Conservation (phyloP, 1,140 invertebrate species). For the Rhopalosiphum maidis region DNA sequence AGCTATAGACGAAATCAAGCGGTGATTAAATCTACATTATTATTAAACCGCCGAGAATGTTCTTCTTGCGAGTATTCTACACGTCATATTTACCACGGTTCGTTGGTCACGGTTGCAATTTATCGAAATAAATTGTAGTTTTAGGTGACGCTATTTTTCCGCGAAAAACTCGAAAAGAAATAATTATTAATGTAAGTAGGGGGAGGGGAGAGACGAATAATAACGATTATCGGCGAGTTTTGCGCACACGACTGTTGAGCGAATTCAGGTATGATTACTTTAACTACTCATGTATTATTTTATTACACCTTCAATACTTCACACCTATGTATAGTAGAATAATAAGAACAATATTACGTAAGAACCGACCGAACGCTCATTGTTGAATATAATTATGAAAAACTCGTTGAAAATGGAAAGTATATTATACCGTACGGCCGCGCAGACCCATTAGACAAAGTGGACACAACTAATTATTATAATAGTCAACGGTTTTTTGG, state of each 20-base stretch:
- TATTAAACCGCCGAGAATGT: neutral
- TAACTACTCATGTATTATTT: too few relatives aligned
- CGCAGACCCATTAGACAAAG: neutral
- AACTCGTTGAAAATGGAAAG: neutral
- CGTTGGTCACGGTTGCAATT: neutral
- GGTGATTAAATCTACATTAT: neutral
- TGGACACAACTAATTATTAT: neutral
- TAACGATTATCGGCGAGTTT: neutral
- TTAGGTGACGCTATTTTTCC: neutral
- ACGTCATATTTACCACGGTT: neutral
- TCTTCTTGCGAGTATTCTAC: neutral
- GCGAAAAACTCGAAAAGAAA: neutral
- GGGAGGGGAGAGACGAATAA: neutral
- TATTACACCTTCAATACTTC: too few relatives aligned
- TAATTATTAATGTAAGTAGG: neutral
- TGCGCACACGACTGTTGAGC: neutral
- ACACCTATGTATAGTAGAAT: neutral
- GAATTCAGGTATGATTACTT: neutral
- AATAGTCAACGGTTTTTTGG: neutral
- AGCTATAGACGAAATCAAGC: neutral
- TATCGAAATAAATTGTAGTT: neutral
- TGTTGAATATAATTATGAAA: neutral
- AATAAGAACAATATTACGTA: neutral
- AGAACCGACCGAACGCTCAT: neutral
- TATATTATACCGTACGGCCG: neutral